Conservation (phyloP, 2,888 invertebrate species). For the Stenoptilia bipunctidactyla region DNA sequence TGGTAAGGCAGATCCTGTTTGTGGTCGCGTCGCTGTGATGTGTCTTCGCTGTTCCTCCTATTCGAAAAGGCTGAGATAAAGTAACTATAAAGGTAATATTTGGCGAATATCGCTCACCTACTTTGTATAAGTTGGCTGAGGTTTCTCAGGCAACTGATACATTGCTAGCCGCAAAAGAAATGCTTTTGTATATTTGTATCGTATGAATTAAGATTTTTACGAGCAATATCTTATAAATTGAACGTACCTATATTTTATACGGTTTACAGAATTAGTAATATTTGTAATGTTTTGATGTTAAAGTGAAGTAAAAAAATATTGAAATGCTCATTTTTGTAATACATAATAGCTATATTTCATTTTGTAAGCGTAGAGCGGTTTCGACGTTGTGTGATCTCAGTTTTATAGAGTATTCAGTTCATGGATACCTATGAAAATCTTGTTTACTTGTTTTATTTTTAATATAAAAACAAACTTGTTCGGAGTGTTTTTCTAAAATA, state of each 20-base stretch:
- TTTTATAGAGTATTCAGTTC: too few relatives aligned
- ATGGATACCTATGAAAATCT: too few relatives aligned
- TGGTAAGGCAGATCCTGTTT: too few relatives aligned
- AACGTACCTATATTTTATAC: constrained; percentile 51
- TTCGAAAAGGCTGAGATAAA: constrained; percentile 68
- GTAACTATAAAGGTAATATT: constrained; percentile 50
- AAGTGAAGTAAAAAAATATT: constrained; percentile 3
- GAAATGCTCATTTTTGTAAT: neutral
- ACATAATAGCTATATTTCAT: neutral
- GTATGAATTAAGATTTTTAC: constrained; percentile 50
- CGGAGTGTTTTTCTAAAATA: too few relatives aligned
- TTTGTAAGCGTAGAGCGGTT: neutral
- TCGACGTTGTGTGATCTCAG: neutral
- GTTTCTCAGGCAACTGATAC: neutral
- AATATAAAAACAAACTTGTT: too few relatives aligned
- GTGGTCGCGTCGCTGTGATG: too few relatives aligned
- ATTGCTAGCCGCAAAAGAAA: constrained; percentile 31
- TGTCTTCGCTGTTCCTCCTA: constrained; percentile 34
- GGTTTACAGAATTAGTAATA: constrained; percentile 28
- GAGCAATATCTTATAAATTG: constrained; percentile 46
- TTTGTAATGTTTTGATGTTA: constrained; percentile 17
- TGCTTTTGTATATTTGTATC: constrained; percentile 65
- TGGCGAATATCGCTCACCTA: constrained; percentile 44
- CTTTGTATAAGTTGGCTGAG: neutral
- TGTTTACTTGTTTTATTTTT: too few relatives aligned